Conservation (phyloP, 2,113 vertebrate species). For the Thryonomys swinderianus region DNA sequence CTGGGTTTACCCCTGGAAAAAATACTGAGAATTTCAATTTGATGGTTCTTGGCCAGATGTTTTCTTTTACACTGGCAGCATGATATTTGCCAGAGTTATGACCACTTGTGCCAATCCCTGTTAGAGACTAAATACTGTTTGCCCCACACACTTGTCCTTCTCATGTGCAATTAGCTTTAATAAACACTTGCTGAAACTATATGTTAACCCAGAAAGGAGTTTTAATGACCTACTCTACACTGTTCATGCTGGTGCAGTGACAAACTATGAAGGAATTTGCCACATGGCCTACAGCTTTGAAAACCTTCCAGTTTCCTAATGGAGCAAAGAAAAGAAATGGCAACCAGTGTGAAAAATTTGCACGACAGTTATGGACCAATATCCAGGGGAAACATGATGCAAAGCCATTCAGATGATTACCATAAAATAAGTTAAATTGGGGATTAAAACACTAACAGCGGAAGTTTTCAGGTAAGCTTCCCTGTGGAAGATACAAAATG, state of each 20-base stretch:
- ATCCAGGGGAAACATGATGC: neutral
- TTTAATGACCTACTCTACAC: constrained; percentile 10
- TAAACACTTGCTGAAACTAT: constrained; percentile 26
- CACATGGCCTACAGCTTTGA: neutral
- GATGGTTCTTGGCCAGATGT: constrained; percentile 70
- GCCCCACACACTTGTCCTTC: neutral
- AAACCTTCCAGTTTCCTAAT: neutral
- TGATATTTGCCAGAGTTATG: constrained; percentile 72
- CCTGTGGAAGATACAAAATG: neutral
- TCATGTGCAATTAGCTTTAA: constrained; percentile 56
- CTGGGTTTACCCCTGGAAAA: constrained; percentile 78
- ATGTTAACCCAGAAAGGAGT: constrained; percentile 41
- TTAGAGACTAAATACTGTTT: neutral
- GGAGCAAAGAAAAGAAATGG: neutral
- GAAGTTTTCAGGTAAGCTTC: neutral
- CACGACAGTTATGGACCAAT: neutral
- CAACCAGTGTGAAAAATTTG: neutral
- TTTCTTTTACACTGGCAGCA: constrained; percentile 72
- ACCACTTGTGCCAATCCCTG: neutral
- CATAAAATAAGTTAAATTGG: neutral
- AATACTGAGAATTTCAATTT: constrained; percentile 77
- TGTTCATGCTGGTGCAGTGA: neutral
- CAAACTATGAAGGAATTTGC: neutral
- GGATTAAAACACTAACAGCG: neutral
- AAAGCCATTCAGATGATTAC: neutral